A percentile compares a stretch with the other conserved stretches of the same genome.
phyloP scores from a whole-genome alignment of 23 tunicate species.

The Ascidia mentula region DNA sequence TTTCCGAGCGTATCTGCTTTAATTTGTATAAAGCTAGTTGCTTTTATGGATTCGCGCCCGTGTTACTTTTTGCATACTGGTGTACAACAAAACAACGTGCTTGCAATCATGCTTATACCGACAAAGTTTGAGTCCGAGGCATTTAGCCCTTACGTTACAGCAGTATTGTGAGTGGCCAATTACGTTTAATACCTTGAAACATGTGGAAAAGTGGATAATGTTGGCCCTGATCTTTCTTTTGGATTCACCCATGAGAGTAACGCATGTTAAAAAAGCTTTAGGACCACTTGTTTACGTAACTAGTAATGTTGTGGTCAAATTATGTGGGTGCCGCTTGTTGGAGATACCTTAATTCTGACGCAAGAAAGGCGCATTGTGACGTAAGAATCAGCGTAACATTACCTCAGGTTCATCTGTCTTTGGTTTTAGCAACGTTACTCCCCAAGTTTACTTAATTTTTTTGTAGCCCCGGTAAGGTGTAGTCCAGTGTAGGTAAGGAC shows the following conservation, averaged over 20 bases:
- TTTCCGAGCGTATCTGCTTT: neutral
- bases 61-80: neutral
- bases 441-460: neutral
- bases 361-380: neutral
- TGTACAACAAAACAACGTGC: conserved; percentile 6
- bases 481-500: neutral
- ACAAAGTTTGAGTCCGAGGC: no score
- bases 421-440: neutral
- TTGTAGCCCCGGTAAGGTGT: neutral
- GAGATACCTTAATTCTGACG: no score
- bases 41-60: neutral
- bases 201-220: no score
- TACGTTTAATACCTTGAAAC: no score
- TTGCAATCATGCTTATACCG: conserved; percentile 6
- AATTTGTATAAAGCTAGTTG: neutral
- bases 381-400: neutral
- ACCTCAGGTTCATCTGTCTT: neutral
- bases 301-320: no score
- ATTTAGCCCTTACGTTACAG: no score
- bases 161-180: no score
- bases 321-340: no score
- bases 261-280: no score
- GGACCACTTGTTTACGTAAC: no score
- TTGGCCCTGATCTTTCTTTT: no score
- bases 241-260: no score